phyloP scores from a whole-genome alignment of 2,797 vertebrate genomes.

The Carduelis carduelis region DNA sequence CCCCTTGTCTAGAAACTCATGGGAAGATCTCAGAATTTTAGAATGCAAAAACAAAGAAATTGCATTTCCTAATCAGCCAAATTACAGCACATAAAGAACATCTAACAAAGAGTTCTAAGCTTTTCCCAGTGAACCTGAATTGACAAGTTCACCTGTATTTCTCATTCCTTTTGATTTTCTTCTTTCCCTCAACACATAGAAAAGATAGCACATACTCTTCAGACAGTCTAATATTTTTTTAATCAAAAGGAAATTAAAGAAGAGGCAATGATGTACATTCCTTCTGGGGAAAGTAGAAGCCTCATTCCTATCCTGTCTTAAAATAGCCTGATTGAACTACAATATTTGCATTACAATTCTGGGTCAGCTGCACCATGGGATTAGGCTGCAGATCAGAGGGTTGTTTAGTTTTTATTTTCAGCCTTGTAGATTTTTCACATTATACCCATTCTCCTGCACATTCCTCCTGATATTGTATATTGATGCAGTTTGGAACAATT shows the following conservation, averaged over 20 bases:
- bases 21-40: not conserved
- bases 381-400: conserved; percentile 20
- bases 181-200: conserved; percentile 30
- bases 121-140: conserved; percentile 19
- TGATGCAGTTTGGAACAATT: not conserved
- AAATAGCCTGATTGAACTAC: conserved; percentile 69
- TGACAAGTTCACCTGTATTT: conserved; percentile 53
- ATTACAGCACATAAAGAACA: not conserved
- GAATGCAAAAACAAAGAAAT: not conserved
- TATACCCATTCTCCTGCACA: conserved; percentile 25
- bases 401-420: conserved; percentile 57
- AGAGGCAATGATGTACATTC: conserved; percentile 63
- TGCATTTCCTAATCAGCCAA: not conserved
- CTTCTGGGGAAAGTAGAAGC: conserved; percentile 63
- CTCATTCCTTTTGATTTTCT: conserved; percentile 56
- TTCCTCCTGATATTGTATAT: not conserved
- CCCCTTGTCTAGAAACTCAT: not conserved
- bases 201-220: conserved; percentile 56
- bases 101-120: conserved; percentile 30
- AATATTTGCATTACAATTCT: conserved; percentile 74
- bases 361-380: conserved; percentile 67
- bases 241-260: conserved; percentile 77
- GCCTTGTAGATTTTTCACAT: conserved; percentile 48
- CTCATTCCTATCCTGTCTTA: conserved; percentile 60
- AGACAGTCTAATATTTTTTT: conserved; percentile 73